Base-by-base conservation (phyloP, 2,888 invertebrate genomes). In the Rhagium mordax region DNA sequence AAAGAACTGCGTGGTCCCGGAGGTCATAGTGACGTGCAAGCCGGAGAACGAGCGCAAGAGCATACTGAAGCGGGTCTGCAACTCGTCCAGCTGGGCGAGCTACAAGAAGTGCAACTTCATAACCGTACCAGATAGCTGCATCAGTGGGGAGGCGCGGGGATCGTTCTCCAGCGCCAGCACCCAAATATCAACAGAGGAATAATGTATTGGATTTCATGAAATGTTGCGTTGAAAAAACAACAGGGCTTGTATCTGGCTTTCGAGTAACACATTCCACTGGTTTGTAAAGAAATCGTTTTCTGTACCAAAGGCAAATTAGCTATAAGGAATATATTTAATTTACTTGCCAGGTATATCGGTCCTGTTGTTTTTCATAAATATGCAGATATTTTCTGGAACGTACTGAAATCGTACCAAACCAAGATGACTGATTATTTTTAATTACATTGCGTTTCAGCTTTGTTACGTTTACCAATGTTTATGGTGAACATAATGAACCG, bases 91-190 rank as follows among this genome's bases (percentile, higher is more conserved):
- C 15, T 87, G 87, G 86, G 78, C 80, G 6, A 84, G 75, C 47
- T 84, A 84, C 68, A 87, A 86, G 72, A 86, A 86, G 73, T 86
- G 86, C 74, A 86, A 84, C 74, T 87, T 87, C 77, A 87, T 87
- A 61, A 84, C 85, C 0, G 87, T 87, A 20, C 87, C 87, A 3
- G 87, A 87, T 62, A 85, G 86, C 75, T 87, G 87, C 77, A 79
- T 87, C 18, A 82, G 83, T 70, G 84, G 82, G 0, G 87, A 87
- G 51, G 86, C 86, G 6, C 75, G 88, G 29, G 87, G 88, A 7
- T 87, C 87, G 2, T 88, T 88, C 78, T 87, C 87, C 5, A 88
- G 88, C 76, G 87, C 87, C 33, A 88, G 88, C 78, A 88, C 88
- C 10, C 88, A 88, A 75, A 84, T 87, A 60, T 88, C 87, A 1